Base-by-base conservation (phyloP, 2,888 invertebrate genomes). In the Brachypterus glaber region DNA sequence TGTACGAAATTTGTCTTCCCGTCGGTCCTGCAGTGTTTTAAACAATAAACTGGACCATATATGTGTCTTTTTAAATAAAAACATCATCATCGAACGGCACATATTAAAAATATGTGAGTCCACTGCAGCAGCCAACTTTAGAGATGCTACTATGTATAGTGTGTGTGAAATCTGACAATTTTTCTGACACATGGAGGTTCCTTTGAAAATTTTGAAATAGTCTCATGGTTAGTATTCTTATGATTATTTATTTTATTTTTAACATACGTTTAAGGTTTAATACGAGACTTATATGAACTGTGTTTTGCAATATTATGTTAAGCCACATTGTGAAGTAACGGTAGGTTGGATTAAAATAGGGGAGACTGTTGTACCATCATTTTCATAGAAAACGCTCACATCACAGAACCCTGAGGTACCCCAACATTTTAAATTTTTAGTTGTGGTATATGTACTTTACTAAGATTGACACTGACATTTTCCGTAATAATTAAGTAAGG, bases 11-110 rank as follows among this genome's bases (percentile, higher is more conserved):
- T 50, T 53, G 55, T 58, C 58, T 55, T 55, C 57, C 58, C 53
- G 55, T 58, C 57, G 58, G 58, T 58, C 58, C 55, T 54, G 58
- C 57, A 56, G 57, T 57, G 54, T 51, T 40, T 40, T 5, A 27
- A 9, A 11, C 8, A 11, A 9, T 4, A 27, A 43, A 33, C 26
- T 48, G 37, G 32, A 38, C 39, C 41, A 33, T 33, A 32, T 29
- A 37, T 31, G 26, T 29, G 13, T 18, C 32, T 30, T 36, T 37
- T 29, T 24, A 40, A 37, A 38, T 33, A 30, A 43, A 31, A 35
- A 45, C 37, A 36, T 33, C 37, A 40, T 35, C 47, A 47, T 39
- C 44, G 43, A 40, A 44, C 37, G 30, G 43, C 41, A 48, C 46
- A 46, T 46, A 46, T 43, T 36, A 31, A 35, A 45, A 41, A 9